These are phyloP conservation scores for Centropyge bicolor DNA, from an alignment of 2,797 vertebrate species.

Conservation along the genomic window DNA sequence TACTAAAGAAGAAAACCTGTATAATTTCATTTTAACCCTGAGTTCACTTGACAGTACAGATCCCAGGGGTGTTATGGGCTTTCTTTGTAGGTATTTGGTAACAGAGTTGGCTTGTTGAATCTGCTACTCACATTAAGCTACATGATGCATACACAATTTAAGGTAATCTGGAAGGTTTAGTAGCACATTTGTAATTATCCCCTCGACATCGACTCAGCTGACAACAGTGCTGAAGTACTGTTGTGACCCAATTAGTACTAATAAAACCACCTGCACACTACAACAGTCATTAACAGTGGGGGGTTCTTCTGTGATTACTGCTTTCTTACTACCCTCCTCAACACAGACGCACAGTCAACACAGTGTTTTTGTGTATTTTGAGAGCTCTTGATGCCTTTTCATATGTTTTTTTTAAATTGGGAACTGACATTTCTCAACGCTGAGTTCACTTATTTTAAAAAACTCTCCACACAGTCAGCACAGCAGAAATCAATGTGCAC, in stretches of 20 bases:
- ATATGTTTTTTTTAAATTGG: not conserved
- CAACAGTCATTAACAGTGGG: not conserved
- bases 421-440: no score
- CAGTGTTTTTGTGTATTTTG: not conserved
- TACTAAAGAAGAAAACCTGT: not conserved
- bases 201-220: not conserved
- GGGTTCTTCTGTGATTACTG: not conserved
- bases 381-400: not conserved
- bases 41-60: not conserved
- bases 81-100: not conserved
- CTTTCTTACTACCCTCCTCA: not conserved
- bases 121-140: constrained; percentile 4
- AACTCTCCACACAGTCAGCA: not conserved
- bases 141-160: not conserved
- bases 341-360: not conserved
- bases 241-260: not conserved
- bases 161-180: not conserved
- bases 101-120: constrained; percentile 2
- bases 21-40: not conserved
- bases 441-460: not conserved
- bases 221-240: not conserved
- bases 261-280: not conserved
- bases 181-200: not conserved
- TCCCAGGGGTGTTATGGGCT: not conserved
- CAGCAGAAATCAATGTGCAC: not conserved